These are phyloP conservation scores for Psittacula derbiana DNA, from an alignment of 2,797 vertebrate genomes.

Conservation along the genomic window DNA sequence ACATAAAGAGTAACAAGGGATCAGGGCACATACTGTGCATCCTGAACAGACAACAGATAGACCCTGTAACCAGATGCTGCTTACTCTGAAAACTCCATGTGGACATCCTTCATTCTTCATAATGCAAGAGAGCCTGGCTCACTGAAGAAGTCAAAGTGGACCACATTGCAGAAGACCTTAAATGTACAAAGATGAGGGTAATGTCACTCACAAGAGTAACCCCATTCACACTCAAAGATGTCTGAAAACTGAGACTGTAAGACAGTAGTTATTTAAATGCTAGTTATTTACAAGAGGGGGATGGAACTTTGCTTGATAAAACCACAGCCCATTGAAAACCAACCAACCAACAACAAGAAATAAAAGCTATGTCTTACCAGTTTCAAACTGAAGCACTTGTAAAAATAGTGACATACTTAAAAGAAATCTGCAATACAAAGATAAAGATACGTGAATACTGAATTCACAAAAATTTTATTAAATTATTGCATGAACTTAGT, in stretches of 20 bases:
- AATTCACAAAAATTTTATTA: background rate
- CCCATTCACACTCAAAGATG: background rate
- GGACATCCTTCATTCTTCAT: background rate
- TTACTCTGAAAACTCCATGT: background rate
- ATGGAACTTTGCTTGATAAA: background rate
- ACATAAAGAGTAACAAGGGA: background rate
- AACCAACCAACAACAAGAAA: background rate
- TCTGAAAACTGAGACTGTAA: background rate
- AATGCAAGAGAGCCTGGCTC: background rate
- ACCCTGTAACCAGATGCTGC: background rate
- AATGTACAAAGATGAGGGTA: background rate
- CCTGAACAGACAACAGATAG: background rate
- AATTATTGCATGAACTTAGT: background rate
- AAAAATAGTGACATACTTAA: background rate
- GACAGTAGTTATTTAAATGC: background rate
- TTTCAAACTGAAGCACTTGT: background rate
- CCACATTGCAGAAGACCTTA: background rate
- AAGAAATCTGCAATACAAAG: background rate
- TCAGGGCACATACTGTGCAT: background rate
- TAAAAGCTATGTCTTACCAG: background rate
- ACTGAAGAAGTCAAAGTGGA: background rate
- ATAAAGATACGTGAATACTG: background rate
- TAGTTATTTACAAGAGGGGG: background rate
- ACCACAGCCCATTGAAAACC: background rate
- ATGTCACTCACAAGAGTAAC: background rate